Evolutionary conservation across 1,140 invertebrate species (phyloP).

Genomic region (Drosophila auraria): DNA sequence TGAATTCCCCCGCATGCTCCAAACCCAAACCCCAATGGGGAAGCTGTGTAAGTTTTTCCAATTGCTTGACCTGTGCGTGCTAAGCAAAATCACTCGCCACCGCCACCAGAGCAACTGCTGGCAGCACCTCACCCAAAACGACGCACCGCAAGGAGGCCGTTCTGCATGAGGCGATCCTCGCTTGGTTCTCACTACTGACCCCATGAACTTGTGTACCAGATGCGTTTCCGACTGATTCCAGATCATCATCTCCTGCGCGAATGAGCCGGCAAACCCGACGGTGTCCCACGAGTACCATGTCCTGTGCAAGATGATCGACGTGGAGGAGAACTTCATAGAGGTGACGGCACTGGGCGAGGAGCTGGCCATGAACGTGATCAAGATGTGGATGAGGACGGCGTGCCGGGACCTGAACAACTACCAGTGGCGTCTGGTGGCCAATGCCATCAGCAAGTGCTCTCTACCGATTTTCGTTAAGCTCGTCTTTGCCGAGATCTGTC

Average conservation of each 20-base stretch:
- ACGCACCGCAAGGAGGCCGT: slow-evolving; percentile 59
- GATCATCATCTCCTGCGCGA: slow-evolving; percentile 96
- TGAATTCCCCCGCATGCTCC: slow-evolving; percentile 14
- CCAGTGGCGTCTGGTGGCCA: slow-evolving; percentile 97
- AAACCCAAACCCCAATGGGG: slow-evolving; percentile 10
- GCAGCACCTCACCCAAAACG: slow-evolving; percentile 42
- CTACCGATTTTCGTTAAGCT: slow-evolving; percentile 99
- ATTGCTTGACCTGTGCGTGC: slow-evolving; percentile 84
- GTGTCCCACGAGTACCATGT: slow-evolving; percentile 95
- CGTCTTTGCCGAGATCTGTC: slow-evolving; percentile 97
- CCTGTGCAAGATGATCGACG: slow-evolving; percentile 95
- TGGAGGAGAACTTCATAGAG: slow-evolving; percentile 96
- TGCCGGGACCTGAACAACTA: slow-evolving; percentile 95
- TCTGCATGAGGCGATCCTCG: slow-evolving; percentile 69
- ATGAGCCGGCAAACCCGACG: slow-evolving; percentile 93
- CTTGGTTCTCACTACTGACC: slow-evolving; percentile 27
- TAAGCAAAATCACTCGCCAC: slow-evolving; percentile 69
- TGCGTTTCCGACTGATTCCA: slow-evolving; percentile 84
- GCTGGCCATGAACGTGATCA: slow-evolving; percentile 96
- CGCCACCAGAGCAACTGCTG: slow-evolving; percentile 19
- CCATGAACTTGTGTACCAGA: slow-evolving; percentile 37
- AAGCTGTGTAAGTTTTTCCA: slow-evolving; percentile 75
- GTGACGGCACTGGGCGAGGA: slow-evolving; percentile 96
- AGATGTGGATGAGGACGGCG: slow-evolving; percentile 97
- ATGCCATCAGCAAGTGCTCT: slow-evolving; percentile 96